Conservation (phyloP, 2,797 vertebrate species). For the Falco novaeseelandiae region DNA sequence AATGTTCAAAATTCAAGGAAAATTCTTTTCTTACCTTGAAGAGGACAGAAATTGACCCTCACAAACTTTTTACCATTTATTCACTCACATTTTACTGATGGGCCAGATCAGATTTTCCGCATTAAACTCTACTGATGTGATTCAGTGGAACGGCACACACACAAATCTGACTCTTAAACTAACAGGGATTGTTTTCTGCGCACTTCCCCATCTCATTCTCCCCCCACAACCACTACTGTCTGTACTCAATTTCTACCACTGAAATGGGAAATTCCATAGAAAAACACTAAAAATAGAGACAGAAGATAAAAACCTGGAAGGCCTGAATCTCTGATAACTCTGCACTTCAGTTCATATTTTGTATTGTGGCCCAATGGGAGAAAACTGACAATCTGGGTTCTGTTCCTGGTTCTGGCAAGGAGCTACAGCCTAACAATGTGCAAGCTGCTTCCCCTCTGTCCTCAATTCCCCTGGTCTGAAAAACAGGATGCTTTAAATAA, state of each 20-base stretch:
- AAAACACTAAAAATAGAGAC: neutral
- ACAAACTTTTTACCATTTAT: neutral
- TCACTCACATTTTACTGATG: neutral
- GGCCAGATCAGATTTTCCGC: neutral
- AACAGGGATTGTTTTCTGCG: neutral
- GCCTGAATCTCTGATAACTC: neutral
- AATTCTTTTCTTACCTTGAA: neutral
- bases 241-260: neutral
- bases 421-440: constrained; percentile 44
- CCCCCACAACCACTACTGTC: neutral
- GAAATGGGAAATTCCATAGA: neutral
- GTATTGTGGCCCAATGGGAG: constrained; percentile 42
- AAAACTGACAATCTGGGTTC: constrained; percentile 53
- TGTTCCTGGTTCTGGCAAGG: constrained; percentile 58
- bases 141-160: neutral
- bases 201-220: neutral
- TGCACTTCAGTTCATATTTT: constrained; percentile 40
- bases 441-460: constrained; percentile 66
- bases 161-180: neutral
- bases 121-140: neutral
- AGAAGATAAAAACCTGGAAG: constrained; percentile 31
- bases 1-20: neutral
- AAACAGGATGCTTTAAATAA: constrained; percentile 24
- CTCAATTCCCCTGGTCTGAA: constrained; percentile 55
- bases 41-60: neutral